Conservation (phyloP, 1,140 invertebrate genomes). For the Sinella curviseta region DNA sequence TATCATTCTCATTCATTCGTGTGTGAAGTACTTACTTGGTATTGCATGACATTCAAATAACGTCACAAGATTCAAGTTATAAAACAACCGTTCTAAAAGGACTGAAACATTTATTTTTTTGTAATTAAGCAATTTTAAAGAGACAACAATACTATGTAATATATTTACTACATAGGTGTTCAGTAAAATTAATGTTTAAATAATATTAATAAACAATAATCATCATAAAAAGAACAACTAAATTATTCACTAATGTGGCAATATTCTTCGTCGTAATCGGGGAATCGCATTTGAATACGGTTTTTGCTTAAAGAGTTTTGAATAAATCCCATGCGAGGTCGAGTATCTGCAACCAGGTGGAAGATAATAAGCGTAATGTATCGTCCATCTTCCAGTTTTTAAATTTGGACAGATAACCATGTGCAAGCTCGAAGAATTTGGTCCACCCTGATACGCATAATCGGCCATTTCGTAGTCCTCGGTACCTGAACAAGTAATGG, state of each 20-base stretch:
- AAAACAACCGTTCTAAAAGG: too few relatives aligned
- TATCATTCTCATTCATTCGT: too few relatives aligned
- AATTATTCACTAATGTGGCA: background rate
- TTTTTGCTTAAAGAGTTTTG: conserved; percentile 48
- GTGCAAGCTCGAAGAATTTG: conserved; percentile 33
- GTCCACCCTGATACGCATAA: conserved; percentile 41
- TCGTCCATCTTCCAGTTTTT: conserved; percentile 47
- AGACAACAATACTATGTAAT: background rate
- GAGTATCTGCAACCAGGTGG: conserved; percentile 48
- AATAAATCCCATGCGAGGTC: conserved; percentile 40
- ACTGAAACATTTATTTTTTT: too few relatives aligned
- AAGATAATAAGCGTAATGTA: conserved; percentile 48
- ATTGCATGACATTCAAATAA: too few relatives aligned
- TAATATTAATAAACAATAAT: background rate
- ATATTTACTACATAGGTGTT: background rate
- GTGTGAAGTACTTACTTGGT: too few relatives aligned
- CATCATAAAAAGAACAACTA: background rate
- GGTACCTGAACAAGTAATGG: conserved; percentile 23
- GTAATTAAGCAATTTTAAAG: too few relatives aligned
- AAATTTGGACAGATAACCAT: conserved; percentile 49
- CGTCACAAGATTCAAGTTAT: too few relatives aligned
- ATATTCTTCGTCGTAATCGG: conserved; percentile 30
- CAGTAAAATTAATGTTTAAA: background rate
- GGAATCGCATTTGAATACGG: conserved; percentile 29
- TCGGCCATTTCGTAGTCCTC: conserved; percentile 49